Evolutionary conservation across 2,797 vertebrate genomes (phyloP).

Genomic region (Vespertilio murinus): DNA sequence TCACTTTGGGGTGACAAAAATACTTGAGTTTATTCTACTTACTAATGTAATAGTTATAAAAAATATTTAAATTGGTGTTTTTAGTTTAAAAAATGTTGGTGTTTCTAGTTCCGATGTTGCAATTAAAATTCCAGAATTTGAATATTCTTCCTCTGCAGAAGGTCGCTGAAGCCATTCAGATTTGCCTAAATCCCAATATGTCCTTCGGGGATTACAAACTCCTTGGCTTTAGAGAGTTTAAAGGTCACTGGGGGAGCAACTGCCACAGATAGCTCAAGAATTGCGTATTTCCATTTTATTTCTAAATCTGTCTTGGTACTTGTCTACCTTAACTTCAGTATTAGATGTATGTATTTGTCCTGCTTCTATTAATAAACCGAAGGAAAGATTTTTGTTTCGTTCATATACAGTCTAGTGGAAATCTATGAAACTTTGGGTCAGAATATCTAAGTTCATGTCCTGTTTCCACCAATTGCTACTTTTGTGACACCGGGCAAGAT

Average conservation of each 20-base stretch:
- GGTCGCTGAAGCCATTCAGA: neutral
- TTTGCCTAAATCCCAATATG: neutral
- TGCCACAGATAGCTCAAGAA: neutral
- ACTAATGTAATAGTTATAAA: neutral
- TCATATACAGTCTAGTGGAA: neutral
- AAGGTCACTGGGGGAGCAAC: neutral
- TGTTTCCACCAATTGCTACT: neutral
- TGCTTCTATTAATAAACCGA: neutral
- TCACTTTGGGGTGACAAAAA: neutral
- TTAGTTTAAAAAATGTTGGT: neutral
- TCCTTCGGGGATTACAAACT: neutral
- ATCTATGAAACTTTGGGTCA: neutral
- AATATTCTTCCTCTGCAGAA: neutral
- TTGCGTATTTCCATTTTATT: neutral
- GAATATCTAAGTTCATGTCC: neutral
- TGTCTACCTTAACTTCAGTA: neutral
- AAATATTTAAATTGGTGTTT: neutral
- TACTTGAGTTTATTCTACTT: neutral
- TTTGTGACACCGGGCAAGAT: neutral
- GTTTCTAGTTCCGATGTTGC: neutral
- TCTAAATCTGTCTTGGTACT: neutral
- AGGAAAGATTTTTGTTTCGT: neutral
- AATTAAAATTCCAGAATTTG: neutral
- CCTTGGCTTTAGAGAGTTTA: neutral
- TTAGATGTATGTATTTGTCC: neutral